Percentiles rank a stretch among this genome's conserved stretches.
Conservation (phyloP, 1,140 invertebrate genomes). For the Magallana ariakensis region DNA sequence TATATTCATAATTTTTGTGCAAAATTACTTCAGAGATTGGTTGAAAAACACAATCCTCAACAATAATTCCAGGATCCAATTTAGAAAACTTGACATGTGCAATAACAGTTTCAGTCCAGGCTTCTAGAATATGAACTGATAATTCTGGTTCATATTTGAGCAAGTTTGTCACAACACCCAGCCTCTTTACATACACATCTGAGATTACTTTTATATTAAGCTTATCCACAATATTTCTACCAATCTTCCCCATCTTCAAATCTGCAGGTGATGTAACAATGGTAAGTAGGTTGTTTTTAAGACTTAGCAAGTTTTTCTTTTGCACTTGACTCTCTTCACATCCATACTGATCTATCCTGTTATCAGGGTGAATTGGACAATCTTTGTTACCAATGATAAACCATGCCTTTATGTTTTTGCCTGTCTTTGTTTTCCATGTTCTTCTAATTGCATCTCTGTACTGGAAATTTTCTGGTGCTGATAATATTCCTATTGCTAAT, state of each 20-base stretch:
- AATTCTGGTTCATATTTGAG: background rate
- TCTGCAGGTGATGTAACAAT: background rate
- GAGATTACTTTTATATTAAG: background rate
- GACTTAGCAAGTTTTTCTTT: background rate
- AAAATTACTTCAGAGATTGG: background rate
- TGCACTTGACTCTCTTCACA: background rate
- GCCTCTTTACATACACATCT: background rate
- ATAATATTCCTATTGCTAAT: conserved; percentile 6
- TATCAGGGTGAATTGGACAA: background rate
- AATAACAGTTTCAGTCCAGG: conserved; percentile 4
- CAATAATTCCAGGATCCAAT: background rate
- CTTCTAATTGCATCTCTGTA: background rate
- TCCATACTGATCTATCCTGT: background rate
- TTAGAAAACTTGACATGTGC: background rate
- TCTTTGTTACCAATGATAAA: background rate
- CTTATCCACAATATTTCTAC: background rate
- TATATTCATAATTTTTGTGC: background rate
- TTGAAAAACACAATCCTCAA: background rate
- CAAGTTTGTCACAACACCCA: background rate
- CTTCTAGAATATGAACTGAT: conserved; percentile 13
- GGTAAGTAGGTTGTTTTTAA: background rate
- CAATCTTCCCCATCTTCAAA: background rate
- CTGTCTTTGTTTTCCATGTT: background rate
- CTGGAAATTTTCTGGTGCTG: background rate
- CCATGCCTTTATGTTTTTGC: background rate